phyloP scores from a whole-genome alignment of 2,888 invertebrate genomes.

The Plemyria rubiginata region DNA sequence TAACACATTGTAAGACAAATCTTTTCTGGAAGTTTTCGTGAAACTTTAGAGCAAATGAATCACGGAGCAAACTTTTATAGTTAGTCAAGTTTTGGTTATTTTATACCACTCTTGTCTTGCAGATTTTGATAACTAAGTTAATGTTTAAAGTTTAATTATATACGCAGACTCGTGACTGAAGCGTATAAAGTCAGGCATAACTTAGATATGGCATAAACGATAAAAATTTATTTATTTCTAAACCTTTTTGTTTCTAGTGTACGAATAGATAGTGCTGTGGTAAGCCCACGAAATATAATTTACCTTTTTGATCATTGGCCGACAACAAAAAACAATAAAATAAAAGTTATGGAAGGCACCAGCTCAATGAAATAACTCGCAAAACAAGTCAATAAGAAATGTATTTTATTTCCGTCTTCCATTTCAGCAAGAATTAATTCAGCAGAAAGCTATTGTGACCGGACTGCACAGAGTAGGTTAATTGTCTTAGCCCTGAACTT shows the following conservation, averaged over 20 bases:
- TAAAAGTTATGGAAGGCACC: not conserved
- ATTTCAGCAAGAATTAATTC: constrained; percentile 23
- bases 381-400: constrained; percentile 19
- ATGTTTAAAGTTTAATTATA: too few relatives aligned
- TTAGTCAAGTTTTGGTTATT: too few relatives aligned
- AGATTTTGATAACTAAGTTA: too few relatives aligned
- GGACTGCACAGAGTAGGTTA: constrained; percentile 5
- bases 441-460: constrained; percentile 13
- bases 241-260: too few relatives aligned
- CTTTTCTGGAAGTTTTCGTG: constrained; percentile 1
- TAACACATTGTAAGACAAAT: constrained; percentile 21
- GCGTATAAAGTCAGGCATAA: too few relatives aligned
- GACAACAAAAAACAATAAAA: not conserved
- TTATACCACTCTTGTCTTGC: too few relatives aligned
- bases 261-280: too few relatives aligned
- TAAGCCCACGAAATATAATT: too few relatives aligned
- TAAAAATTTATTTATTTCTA: too few relatives aligned
- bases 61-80: too few relatives aligned
- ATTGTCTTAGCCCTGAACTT: constrained; percentile 25
- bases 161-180: too few relatives aligned
- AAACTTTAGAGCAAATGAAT: constrained; percentile 7
- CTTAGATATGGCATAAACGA: too few relatives aligned
- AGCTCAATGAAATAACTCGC: not conserved
- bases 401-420: constrained; percentile 11
- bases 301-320: not conserved